A percentile compares a stretch with the other conserved stretches of the same genome.
These are phyloP conservation scores for Pterocles gutturalis DNA, from an alignment of 2,113 vertebrate genomes.

Conservation along the genomic window DNA sequence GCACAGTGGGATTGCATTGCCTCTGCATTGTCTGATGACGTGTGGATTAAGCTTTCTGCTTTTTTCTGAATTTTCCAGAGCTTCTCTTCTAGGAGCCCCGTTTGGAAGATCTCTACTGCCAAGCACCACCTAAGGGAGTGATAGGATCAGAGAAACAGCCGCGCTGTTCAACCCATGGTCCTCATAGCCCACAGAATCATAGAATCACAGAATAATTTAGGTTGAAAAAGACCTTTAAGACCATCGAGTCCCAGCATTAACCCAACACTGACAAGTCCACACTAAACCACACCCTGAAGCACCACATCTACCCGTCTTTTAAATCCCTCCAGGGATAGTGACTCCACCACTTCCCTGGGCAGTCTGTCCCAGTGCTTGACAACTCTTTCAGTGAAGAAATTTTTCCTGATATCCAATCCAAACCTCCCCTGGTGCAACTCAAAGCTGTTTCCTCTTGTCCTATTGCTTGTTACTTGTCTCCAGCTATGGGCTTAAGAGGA, in stretches of 20 bases:
- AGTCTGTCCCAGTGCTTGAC: not conserved
- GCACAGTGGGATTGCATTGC: not conserved
- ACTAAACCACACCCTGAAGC: no score
- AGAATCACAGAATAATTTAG: not conserved
- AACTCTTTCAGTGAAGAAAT: not conserved
- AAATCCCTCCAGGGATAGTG: not conserved
- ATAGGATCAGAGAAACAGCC: not conserved
- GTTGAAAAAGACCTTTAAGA: not conserved
- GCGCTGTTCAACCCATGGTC: not conserved
- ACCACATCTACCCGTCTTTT: no score
- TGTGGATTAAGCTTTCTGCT: not conserved
- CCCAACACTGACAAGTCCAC: no score
- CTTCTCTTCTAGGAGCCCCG: not conserved
- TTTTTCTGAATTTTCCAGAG: not conserved
- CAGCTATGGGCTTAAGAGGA: not conserved
- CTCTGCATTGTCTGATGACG: not conserved
- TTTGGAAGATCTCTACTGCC: not conserved
- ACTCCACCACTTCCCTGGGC: not conserved
- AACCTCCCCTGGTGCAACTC: not conserved
- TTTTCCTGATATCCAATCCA: not conserved
- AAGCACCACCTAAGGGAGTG: not conserved
- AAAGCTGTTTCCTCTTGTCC: not conserved
- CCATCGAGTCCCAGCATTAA: not conserved
- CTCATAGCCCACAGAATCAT: accelerated
- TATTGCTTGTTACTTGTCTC: not conserved